Evolutionary conservation across 2,113 vertebrate genomes (phyloP).

Genomic region (Mirounga angustirostris): DNA sequence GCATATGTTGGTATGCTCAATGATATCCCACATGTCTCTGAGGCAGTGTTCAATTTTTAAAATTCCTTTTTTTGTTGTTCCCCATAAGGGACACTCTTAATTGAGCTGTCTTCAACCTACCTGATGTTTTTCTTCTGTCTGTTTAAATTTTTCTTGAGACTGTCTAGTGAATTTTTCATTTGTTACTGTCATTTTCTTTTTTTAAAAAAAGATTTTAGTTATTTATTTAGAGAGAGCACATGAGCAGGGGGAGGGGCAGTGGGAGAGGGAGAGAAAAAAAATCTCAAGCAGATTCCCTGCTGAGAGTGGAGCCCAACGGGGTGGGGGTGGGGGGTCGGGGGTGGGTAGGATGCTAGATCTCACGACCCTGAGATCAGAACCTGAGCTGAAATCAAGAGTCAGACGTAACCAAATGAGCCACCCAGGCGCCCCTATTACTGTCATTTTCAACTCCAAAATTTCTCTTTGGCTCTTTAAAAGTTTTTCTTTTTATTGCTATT

Average conservation of each 20-base stretch:
- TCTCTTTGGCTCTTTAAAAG: not conserved
- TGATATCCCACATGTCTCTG: not conserved
- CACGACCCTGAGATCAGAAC: not conserved
- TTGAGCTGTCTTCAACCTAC: not conserved
- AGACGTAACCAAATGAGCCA: not conserved
- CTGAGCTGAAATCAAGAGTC: not conserved
- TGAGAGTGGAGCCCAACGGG: not conserved
- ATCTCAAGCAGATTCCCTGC: not conserved
- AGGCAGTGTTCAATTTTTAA: not conserved
- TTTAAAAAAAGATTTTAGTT: not conserved
- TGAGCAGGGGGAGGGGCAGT: not conserved
- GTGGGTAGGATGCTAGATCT: not conserved
- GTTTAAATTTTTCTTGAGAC: not conserved
- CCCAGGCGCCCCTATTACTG: not conserved
- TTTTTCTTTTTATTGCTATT: not conserved
- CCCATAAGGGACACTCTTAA: not conserved
- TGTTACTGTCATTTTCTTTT: not conserved
- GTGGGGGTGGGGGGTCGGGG: too few relatives aligned
- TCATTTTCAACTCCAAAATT: constrained; percentile 22
- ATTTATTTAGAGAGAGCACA: too few relatives aligned
- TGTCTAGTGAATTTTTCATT: not conserved
- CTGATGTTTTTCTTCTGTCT: not conserved
- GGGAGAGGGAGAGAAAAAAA: not conserved
- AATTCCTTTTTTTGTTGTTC: not conserved
- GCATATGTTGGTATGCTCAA: not conserved